Conservation (phyloP, 2,797 vertebrate genomes). For the Falco cherrug region DNA sequence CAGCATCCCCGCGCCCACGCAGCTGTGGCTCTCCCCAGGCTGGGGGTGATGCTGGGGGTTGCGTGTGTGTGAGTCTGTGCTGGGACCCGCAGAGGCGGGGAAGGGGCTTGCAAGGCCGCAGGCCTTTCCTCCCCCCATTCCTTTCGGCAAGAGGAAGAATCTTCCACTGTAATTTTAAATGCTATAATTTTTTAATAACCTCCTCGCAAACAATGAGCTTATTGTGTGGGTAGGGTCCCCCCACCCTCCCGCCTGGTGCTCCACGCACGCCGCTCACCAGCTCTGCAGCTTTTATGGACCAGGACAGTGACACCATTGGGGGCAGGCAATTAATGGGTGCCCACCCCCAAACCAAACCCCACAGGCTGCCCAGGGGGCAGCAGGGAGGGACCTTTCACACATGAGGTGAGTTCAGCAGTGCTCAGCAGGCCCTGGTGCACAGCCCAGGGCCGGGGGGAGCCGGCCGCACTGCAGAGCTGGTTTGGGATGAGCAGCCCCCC, state of each 20-base stretch:
- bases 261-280: not conserved
- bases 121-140: not conserved
- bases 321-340: not conserved
- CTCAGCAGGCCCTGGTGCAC: not conserved
- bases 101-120: not conserved
- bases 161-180: slow-evolving; percentile 56
- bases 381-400: not conserved
- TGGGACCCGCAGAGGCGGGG: not conserved
- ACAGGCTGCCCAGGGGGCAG: not conserved
- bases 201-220: slow-evolving; percentile 44
- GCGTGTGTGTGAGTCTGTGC: not conserved
- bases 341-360: not conserved
- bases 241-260: not conserved
- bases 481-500: not conserved
- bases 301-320: not conserved
- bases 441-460: not conserved
- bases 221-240: slow-evolving; percentile 37
- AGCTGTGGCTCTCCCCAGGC: not conserved
- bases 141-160: slow-evolving; percentile 37
- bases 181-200: slow-evolving; percentile 67
- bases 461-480: not conserved
- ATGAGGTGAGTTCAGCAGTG: accelerated
- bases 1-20: accelerated
- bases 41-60: accelerated
- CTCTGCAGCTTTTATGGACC: not conserved